Evolutionary conservation across 2,113 vertebrate species (phyloP), one percentile per base, ranked within the genome.

Genomic region (Hystrix cristata): DNA sequence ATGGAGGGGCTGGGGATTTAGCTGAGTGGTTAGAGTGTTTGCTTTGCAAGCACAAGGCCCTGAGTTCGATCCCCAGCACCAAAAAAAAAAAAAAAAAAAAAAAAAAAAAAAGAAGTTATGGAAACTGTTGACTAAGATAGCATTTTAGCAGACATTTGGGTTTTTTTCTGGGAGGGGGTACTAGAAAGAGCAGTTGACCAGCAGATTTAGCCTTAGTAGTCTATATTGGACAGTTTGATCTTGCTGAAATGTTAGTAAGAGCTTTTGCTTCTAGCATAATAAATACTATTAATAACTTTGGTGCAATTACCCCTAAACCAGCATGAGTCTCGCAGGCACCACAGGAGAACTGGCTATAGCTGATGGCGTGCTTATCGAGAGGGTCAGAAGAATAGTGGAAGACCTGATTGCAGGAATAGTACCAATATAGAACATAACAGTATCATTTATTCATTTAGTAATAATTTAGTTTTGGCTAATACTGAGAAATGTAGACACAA

Each of bases 161-260:
- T 74, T 96, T 59, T 7, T 60, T 60, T 7, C 38, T 19, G 25
- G 6, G 14, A 16, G 46, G 46, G 46, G 25, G 31, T 79, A 55
- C 29, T n/a, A 86, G 82, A 74, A 86, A 55, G 48, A 90, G 43
- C 27, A 67, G 0, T 60, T 92, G 69, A 87, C 62, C 38, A 57
- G 15, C 5, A 31, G 29, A 79, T 94, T 86, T 29, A 71, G 6
- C 64, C 57, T 21, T 65, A 71, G 0, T 93, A 81, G 94, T 67
- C 80, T 51, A 76, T 48, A 21, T 34, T 60, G 3, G 34, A 31
- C 72, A 94, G 27, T 59, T 46, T 74, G 72, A 62, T 64, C 82
- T 94, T 90, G 59, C 76, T 60, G 34, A 91, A 92, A 60, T 71
- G 4, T 87, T 67, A 79, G 21, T 64, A 81, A 82, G 46, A 96